Evolutionary conservation across 2,113 vertebrate genomes (phyloP).

Genomic region (Orycteropus afer): DNA sequence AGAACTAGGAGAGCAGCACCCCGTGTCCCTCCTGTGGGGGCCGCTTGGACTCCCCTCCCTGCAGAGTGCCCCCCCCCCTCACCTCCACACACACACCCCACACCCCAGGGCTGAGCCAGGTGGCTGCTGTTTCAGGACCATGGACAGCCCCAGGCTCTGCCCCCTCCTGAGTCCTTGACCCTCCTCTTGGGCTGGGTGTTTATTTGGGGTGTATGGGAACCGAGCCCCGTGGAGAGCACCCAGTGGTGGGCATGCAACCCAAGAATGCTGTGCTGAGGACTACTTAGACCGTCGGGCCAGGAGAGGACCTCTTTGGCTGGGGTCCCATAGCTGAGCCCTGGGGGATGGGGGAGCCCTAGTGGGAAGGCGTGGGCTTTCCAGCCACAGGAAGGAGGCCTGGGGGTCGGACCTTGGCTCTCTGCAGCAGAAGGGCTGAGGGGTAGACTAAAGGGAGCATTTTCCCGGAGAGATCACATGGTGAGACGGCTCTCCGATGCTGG

Average conservation of each 20-base stretch:
- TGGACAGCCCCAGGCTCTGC: neutral
- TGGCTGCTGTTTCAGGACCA: constrained; percentile 58
- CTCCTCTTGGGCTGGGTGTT: neutral
- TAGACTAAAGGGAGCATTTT: neutral
- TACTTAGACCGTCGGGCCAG: no score
- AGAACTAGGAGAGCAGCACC: no score
- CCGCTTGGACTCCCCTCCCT: neutral
- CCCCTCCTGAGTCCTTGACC: neutral
- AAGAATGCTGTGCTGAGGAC: neutral
- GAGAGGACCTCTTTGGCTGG: neutral
- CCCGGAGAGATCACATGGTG: neutral
- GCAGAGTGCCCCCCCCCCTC: neutral
- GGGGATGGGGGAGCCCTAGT: neutral
- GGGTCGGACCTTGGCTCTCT: neutral
- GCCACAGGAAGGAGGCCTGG: neutral
- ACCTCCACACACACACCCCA: neutral
- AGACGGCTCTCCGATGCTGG: neutral
- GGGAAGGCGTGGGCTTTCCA: neutral
- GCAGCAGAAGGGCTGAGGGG: neutral
- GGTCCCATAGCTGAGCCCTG: no score
- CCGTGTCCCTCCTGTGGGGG: no score
- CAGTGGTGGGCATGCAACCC: no score
- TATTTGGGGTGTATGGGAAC: neutral
- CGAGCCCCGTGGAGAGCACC: neutral
- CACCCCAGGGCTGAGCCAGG: neutral